Conservation (phyloP, 2,113 vertebrate genomes). For the Acanthochromis polyacanthus region DNA sequence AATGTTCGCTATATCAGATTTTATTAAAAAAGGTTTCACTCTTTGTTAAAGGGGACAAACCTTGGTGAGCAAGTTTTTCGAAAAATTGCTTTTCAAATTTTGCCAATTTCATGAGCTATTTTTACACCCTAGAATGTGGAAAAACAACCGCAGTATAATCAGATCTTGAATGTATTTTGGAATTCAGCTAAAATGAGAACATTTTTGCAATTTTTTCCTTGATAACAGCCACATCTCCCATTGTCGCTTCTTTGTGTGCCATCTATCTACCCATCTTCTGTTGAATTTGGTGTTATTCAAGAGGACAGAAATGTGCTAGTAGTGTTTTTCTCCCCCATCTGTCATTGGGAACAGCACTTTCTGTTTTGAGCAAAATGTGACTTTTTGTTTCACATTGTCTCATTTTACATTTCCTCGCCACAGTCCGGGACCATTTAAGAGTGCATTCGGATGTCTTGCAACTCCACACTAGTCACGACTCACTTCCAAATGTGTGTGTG, state of each 20-base stretch:
- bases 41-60: too few relatives aligned
- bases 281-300: not conserved
- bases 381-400: too few relatives aligned
- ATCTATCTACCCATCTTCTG: not conserved
- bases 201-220: not conserved
- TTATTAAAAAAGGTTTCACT: too few relatives aligned
- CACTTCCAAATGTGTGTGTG: constrained; percentile 36
- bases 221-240: constrained; percentile 2
- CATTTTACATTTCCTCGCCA: not conserved
- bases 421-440: not conserved
- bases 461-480: constrained; percentile 60
- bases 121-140: too few relatives aligned
- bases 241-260: not conserved
- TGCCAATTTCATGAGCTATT: too few relatives aligned
- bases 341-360: not conserved
- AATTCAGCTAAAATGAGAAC: too few relatives aligned
- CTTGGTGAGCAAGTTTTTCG: too few relatives aligned
- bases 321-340: not conserved
- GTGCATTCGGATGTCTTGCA: constrained; percentile 10
- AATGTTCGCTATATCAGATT: too few relatives aligned
- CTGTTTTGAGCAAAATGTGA: not conserved
- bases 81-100: too few relatives aligned
- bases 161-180: not conserved
- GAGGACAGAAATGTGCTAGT: not conserved
- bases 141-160: not conserved